Conservation (phyloP, 2,113 vertebrate species). For the Regulus satrapa region DNA sequence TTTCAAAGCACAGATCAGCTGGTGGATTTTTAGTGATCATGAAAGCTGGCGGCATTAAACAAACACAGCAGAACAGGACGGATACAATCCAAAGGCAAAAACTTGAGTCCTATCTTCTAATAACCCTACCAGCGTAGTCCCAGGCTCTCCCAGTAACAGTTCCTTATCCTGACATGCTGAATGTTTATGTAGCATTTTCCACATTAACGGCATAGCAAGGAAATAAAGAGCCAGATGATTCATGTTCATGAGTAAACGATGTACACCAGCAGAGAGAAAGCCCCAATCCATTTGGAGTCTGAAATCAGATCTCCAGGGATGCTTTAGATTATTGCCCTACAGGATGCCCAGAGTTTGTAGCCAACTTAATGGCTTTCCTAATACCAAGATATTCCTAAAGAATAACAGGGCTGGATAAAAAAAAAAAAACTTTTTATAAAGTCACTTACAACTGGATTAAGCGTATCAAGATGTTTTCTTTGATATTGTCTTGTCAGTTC, state of each 20-base stretch:
- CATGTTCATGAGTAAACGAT: neutral
- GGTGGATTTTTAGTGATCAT: neutral
- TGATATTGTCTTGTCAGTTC: slow-evolving; percentile 42
- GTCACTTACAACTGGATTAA: slow-evolving; percentile 12
- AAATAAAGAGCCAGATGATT: neutral
- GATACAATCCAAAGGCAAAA: neutral
- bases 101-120: neutral
- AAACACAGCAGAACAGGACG: neutral
- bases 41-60: neutral
- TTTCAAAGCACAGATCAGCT: neutral
- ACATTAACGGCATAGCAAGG: neutral
- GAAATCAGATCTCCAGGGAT: neutral
- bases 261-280: neutral
- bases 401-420: neutral
- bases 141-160: neutral
- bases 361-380: neutral
- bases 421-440: neutral
- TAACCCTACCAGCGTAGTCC: neutral
- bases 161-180: neutral
- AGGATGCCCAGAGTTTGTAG: neutral
- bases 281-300: neutral
- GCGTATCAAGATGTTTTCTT: slow-evolving; percentile 8
- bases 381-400: neutral
- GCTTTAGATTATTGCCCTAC: neutral
- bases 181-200: neutral